These are phyloP conservation scores for Diuraphis noxia DNA, from an alignment of 1,140 invertebrate species.

Conservation along the genomic window DNA sequence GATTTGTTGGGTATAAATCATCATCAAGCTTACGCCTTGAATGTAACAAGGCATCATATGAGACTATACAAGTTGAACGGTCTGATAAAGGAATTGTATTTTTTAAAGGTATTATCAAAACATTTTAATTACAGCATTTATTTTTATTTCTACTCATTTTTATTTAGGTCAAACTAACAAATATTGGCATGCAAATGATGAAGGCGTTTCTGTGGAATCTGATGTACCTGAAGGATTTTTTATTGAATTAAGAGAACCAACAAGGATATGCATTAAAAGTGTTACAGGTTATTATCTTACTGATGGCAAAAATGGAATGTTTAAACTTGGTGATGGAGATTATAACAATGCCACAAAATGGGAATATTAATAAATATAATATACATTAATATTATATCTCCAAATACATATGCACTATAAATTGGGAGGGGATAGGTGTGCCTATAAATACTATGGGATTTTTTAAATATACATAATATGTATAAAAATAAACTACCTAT, in stretches of 20 bases:
- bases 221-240: constrained; percentile 87
- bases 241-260: constrained; percentile 88
- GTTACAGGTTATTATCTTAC: constrained; percentile 79
- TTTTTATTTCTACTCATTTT: neutral
- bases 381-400: neutral
- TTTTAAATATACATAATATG: neutral
- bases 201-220: constrained; percentile 83
- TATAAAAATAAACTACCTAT: neutral
- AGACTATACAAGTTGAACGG: constrained; percentile 88
- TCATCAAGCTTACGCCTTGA: constrained; percentile 77
- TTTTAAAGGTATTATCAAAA: constrained; percentile 79
- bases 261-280: constrained; percentile 85
- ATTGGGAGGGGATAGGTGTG: neutral
- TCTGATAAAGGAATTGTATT: constrained; percentile 87
- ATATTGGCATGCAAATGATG: constrained; percentile 88
- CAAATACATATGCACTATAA: neutral
- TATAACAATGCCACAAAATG: constrained; percentile 83
- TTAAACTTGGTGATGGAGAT: constrained; percentile 80
- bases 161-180: constrained; percentile 84
- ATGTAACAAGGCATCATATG: constrained; percentile 94
- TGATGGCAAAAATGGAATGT: constrained; percentile 91
- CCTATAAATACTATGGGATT: neutral
- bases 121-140: neutral
- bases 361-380: constrained; percentile 77
- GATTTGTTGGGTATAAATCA: constrained; percentile 91